A percentile compares a stretch with the other conserved stretches of the same genome.
These are phyloP conservation scores for Torymus aiolomorphi DNA, from an alignment of 2,888 invertebrate species.

Conservation along the genomic window DNA sequence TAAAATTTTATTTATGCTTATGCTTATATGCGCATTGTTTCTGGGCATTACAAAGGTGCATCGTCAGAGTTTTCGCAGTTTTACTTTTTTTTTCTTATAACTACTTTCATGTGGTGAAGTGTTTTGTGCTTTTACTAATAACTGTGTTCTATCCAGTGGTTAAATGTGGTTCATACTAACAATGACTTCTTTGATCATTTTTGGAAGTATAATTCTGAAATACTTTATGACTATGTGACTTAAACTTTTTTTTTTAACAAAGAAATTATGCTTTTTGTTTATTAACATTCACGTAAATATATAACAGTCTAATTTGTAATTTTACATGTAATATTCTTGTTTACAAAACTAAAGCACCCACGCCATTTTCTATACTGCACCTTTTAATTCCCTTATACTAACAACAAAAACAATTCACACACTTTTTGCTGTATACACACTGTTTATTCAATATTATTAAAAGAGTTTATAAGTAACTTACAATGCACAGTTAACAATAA, in stretches of 20 bases:
- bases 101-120: not conserved
- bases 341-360: no score
- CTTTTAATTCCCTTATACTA: slow-evolving; percentile 24
- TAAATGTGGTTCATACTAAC: slow-evolving; percentile 25
- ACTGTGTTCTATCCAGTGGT: not conserved
- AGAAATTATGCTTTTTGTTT: no score
- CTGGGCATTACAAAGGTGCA: not conserved
- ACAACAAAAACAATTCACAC: slow-evolving; percentile 30
- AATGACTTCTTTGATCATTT: slow-evolving; percentile 9
- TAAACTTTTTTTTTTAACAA: not conserved
- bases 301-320: no score
- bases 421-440: slow-evolving; percentile 21
- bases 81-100: not conserved
- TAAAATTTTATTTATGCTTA: slow-evolving; percentile 15
- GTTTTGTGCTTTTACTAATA: slow-evolving; percentile 17
- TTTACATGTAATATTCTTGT: no score
- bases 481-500: slow-evolving; percentile 32
- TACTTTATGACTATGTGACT: slow-evolving; percentile 9
- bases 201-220: not conserved
- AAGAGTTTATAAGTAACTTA: slow-evolving; percentile 33
- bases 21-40: slow-evolving; percentile 10
- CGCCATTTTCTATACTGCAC: no score
- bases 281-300: no score
- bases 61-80: not conserved
- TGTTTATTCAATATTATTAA: slow-evolving; percentile 29